Base-by-base conservation (phyloP, 2,113 vertebrate genomes). In the Pungitius pungitius region DNA sequence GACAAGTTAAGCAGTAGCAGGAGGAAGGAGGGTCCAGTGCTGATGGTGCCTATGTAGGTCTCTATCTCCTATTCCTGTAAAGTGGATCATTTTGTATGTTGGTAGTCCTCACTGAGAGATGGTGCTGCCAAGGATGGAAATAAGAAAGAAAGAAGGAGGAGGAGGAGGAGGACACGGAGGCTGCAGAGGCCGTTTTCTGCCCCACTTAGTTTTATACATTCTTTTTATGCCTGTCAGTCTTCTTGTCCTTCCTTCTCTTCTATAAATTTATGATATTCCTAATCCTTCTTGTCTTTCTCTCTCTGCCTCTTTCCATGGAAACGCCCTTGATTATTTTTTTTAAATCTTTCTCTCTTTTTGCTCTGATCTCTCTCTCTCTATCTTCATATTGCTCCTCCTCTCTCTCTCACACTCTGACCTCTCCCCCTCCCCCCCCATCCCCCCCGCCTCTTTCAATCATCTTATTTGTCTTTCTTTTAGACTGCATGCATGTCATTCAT, bases 11-110 rank as follows among this genome's bases (percentile, higher is more conserved):
- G 63, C 55, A 30, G 68, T 24, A 64, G 81, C 55, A 30, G 68
- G 27, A 64, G 81, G 69, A 56, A 69, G 78, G 67, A 67, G 58
- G 57, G 77, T 78, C 84, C 66, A 51, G 39, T 51, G 68, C 67
- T 84, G 82, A 85, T 80, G 84, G 77, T 61, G 72, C 87, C 84
- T 90, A 91, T 91, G 78, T 91, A 90, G 89, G 91, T 92, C 90
- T 92, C 68, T 52, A 39, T 58, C 72, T 67, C 84, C 86, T 90
- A 87, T 89, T 91, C 85, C 84, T 89, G 88, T 91, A 88, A 92
- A 89, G 78, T 89, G 84, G 89, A 90, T 88, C 88, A 90, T 83
- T 88, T 88, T 85, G 75, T 90, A 70, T 86, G 71, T 78, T 64
- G 64, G 35, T 65, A 49, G 43, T 65, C 43, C 43, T 49, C 62